phyloP scores from a whole-genome alignment of 2,113 vertebrate genomes.

The Paratilapia polleni region DNA sequence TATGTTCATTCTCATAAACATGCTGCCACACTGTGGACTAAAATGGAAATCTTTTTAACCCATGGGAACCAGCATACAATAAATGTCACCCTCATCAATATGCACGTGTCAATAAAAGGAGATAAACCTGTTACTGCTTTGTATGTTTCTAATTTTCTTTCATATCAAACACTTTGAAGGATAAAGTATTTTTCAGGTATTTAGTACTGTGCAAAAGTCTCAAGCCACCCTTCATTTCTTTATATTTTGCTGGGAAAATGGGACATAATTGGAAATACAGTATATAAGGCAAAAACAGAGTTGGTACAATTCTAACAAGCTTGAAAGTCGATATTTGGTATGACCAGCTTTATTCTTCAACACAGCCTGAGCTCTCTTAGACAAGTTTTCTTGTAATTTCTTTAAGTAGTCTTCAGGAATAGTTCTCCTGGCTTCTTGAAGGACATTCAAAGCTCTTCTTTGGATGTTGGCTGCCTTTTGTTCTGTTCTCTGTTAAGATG shows the following conservation, averaged over 20 bases:
- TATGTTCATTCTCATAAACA: constrained; percentile 23
- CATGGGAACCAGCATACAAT: background rate
- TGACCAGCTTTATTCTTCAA: too few relatives aligned
- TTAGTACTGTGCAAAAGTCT: background rate
- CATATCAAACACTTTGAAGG: background rate
- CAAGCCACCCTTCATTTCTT: background rate
- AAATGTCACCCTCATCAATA: constrained; percentile 83
- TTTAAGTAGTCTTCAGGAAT: too few relatives aligned
- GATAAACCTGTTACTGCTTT: constrained; percentile 71
- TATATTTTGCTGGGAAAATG: background rate
- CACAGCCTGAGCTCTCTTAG: too few relatives aligned
- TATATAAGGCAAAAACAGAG: background rate
- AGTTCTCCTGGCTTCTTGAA: too few relatives aligned
- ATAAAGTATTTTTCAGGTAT: background rate
- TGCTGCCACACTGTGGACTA: constrained; percentile 16
- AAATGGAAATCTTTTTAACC: background rate
- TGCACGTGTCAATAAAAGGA: constrained; percentile 98
- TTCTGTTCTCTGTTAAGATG: too few relatives aligned
- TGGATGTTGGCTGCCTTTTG: too few relatives aligned
- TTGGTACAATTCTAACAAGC: too few relatives aligned
- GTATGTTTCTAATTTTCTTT: background rate
- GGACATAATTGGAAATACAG: background rate
- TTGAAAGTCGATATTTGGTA: too few relatives aligned
- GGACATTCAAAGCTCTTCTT: too few relatives aligned
- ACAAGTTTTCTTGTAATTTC: too few relatives aligned